These are phyloP conservation scores for Xyrauchen texanus DNA, from an alignment of 2,113 vertebrate genomes.

Conservation along the genomic window DNA sequence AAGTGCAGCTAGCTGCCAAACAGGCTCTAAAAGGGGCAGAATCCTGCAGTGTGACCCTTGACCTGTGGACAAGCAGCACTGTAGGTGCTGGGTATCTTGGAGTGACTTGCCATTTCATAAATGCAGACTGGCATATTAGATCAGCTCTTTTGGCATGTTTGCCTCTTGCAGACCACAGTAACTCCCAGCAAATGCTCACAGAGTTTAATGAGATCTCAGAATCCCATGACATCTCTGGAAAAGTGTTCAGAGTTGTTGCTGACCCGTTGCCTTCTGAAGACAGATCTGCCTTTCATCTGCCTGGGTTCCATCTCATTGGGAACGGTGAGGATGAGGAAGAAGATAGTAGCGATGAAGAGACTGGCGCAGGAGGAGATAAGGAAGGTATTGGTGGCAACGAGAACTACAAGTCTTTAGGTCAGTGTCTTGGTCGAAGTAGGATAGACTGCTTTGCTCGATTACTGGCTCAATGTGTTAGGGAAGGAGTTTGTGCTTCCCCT, in stretches of 20 bases:
- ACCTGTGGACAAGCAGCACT: constrained; percentile 51
- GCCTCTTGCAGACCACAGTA: constrained; percentile 63
- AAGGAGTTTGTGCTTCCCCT: constrained; percentile 69
- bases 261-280: constrained; percentile 61
- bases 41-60: constrained; percentile 75
- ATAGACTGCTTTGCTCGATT: constrained; percentile 77
- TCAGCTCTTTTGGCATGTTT: constrained; percentile 77
- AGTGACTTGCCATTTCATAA: constrained; percentile 79
- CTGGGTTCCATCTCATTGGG: constrained; percentile 66
- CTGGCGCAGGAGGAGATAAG: constrained; percentile 29
- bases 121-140: constrained; percentile 77
- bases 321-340: constrained; percentile 53
- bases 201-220: constrained; percentile 77
- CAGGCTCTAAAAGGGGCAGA: constrained; percentile 73
- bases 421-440: constrained; percentile 69
- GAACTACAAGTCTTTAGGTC: constrained; percentile 66
- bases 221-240: constrained; percentile 71
- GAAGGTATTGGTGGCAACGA: constrained; percentile 41
- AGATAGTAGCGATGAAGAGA: constrained; percentile 55
- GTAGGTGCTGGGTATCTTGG: constrained; percentile 72
- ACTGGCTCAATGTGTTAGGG: constrained; percentile 72
- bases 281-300: constrained; percentile 65
- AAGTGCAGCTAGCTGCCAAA: constrained; percentile 75
- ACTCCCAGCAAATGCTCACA: constrained; percentile 67
- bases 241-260: constrained; percentile 74